These are phyloP conservation scores for Pemphredon lugubris DNA, from an alignment of 2,888 invertebrate species.

Conservation along the genomic window DNA sequence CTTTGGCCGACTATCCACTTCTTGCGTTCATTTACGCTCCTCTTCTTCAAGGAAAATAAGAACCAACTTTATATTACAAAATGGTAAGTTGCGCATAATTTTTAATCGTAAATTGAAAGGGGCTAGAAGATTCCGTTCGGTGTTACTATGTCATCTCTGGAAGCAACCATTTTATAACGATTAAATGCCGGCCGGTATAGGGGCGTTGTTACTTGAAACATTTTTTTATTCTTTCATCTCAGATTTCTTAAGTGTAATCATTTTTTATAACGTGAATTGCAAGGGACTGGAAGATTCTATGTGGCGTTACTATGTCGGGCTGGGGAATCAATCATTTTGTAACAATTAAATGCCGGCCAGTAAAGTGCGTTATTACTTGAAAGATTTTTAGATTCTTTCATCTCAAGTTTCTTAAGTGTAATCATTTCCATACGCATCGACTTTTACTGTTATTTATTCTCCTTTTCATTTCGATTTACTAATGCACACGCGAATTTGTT, in stretches of 20 bases:
- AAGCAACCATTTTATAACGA: constrained; percentile 59
- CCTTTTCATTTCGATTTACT: no score
- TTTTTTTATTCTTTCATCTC: background rate
- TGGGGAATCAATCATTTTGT: constrained; percentile 49
- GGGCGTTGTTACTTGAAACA: background rate
- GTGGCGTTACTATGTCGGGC: background rate
- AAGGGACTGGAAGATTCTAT: no score
- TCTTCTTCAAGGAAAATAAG: constrained; percentile 18
- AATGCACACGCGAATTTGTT: no score
- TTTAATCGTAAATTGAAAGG: no score
- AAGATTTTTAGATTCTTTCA: background rate
- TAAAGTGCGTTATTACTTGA: background rate
- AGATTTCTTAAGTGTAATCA: no score
- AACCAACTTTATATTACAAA: constrained; percentile 40
- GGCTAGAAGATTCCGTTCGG: no score
- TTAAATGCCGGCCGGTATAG: constrained; percentile 59
- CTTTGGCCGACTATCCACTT: constrained; percentile 59
- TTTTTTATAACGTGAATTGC: no score
- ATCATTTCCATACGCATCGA: no score
- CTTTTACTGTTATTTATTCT: no score
- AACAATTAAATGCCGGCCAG: constrained; percentile 63
- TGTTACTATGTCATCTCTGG: background rate
- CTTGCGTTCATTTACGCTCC: constrained; percentile 7
- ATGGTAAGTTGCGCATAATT: constrained; percentile 49
- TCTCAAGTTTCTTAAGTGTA: no score